A percentile compares a stretch with the other conserved stretches of the same genome.
These are phyloP conservation scores for Apostichopus parvimensis DNA, from an alignment of 35 echinoderm and acorn worm genomes.

Conservation along the genomic window DNA sequence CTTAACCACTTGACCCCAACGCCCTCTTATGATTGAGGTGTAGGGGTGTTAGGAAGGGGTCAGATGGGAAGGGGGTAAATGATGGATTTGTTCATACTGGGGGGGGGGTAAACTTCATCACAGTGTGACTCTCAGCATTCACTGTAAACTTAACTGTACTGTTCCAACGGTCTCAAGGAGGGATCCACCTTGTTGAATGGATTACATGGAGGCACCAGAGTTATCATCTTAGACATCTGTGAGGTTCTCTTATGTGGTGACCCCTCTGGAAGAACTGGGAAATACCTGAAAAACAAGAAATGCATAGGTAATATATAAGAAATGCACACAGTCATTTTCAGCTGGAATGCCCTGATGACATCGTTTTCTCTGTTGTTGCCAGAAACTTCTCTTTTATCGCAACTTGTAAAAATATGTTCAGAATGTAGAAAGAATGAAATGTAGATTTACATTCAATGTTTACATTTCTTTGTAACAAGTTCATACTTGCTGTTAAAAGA, in stretches of 20 bases:
- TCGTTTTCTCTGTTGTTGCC: too few relatives aligned
- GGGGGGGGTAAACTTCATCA: too few relatives aligned
- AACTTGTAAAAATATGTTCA: too few relatives aligned
- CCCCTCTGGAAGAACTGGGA: slow-evolving; percentile 33
- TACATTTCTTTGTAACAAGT: too few relatives aligned
- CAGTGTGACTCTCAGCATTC: background rate
- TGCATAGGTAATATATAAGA: too few relatives aligned
- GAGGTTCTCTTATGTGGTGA: slow-evolving; percentile 79
- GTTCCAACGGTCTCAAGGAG: slow-evolving; percentile 57
- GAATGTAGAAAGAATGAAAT: too few relatives aligned
- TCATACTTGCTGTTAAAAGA: too few relatives aligned
- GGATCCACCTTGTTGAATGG: slow-evolving; percentile 87
- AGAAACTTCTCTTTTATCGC: too few relatives aligned
- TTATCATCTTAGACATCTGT: slow-evolving; percentile 97
- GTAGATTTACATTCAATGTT: too few relatives aligned
- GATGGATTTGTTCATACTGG: background rate
- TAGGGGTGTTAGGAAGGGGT: background rate
- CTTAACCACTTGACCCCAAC: too few relatives aligned
- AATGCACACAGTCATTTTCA: too few relatives aligned
- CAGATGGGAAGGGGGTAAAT: background rate
- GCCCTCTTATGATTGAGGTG: background rate
- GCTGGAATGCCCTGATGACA: too few relatives aligned
- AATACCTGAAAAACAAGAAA: slow-evolving; percentile 16
- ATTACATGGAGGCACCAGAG: slow-evolving; percentile 89
- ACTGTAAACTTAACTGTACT: slow-evolving; percentile 57